These are phyloP conservation scores for Catalaphyllia jardinei DNA, from an alignment of 64 coral and sea anemone genomes.

Conservation along the genomic window DNA sequence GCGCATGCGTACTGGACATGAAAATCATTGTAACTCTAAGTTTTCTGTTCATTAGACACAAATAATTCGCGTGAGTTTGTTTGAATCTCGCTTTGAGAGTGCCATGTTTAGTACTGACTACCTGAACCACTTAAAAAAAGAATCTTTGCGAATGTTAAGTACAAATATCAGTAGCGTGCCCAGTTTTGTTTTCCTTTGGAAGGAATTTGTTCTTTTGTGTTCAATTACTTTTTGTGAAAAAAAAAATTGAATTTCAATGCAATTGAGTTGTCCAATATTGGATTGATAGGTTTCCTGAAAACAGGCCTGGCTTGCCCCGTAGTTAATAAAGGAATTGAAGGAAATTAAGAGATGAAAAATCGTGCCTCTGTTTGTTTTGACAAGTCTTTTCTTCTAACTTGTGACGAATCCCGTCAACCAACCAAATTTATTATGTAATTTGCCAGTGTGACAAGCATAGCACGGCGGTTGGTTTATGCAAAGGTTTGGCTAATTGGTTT, in stretches of 20 bases:
- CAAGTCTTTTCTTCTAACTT: background rate
- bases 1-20: slow-evolving; percentile 25
- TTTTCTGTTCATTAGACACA: background rate
- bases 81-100: background rate
- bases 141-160: background rate
- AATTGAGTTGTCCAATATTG: background rate
- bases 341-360: background rate
- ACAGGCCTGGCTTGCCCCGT: background rate
- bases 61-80: background rate
- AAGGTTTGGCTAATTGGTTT: slow-evolving; percentile 42
- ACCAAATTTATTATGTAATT: background rate
- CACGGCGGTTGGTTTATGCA: slow-evolving; percentile 2
- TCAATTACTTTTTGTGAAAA: background rate
- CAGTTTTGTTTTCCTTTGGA: background rate
- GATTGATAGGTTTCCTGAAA: background rate
- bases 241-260: background rate
- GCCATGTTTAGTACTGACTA: background rate
- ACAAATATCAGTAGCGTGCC: background rate
- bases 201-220: background rate
- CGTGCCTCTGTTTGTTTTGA: slow-evolving; percentile 13
- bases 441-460: background rate
- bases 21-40: background rate
- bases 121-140: background rate
- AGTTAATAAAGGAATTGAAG: slow-evolving; percentile 3
- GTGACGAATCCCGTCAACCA: background rate